Base-by-base conservation (phyloP, 2,888 invertebrate genomes). In the Lithophane ornitopus region DNA sequence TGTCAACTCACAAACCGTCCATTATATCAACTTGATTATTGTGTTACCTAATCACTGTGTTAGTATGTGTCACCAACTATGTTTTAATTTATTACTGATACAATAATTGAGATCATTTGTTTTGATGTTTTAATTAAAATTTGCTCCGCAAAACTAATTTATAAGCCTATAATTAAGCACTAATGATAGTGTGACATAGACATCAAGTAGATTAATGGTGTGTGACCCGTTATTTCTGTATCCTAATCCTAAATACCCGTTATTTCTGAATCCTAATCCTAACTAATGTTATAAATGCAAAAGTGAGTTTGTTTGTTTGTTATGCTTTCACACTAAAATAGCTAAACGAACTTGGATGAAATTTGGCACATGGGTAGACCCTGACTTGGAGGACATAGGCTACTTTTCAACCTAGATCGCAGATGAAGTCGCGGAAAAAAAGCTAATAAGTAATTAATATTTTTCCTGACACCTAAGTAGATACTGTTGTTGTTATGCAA, bases 1-100 rank as follows among this genome's bases (percentile, higher is more conserved):
- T 80, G 84, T 85, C 84, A 79, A 56, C 83, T 83, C 69, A 49
- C 78, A 79, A 80, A 84, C 39, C 72, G 74, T 70, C 70, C 79
- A 81, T 84, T 85, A 84, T 76, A 70, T 80, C 74, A 77, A 74
- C 76, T 71, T 76, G 63, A 81, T 84, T 81, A 78, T 71, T 59
- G 73, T 69, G 72, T 73, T 66, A 69, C 84, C 68, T 77, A 84
- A 84, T 85, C 81, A 74, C 77, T 49, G 46, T 59, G 61, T 73
- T 75, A 49, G 44, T 70, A 41, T 59, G 34, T 67, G 46, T 49
- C 54, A 56, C 41, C 22, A 39, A 70, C 46, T 8, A 34, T 44
- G 66, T 67, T 49, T 68, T 58, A 63, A 71, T 68, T 68, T 76
- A 61, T 69, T 28, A 59, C 28, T n/a, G 54, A 62, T 58, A 74